Conservation (phyloP, 2,888 invertebrate species). For the Leptogaster cylindrica region DNA sequence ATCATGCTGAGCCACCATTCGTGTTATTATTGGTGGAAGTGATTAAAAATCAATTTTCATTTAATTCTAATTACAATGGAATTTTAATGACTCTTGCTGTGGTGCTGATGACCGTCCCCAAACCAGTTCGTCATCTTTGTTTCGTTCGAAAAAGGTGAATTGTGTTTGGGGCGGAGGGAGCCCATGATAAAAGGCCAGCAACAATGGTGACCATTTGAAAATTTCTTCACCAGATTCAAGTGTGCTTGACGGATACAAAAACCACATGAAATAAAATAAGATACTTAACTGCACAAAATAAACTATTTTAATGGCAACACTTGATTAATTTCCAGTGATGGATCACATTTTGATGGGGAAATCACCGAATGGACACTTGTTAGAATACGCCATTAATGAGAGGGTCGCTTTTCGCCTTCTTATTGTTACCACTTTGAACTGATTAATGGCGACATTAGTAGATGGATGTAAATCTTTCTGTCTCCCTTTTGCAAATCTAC, state of each 20-base stretch:
- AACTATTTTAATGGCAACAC: conserved; percentile 15
- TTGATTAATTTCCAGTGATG: conserved; percentile 26
- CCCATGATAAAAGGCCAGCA: conserved; percentile 4
- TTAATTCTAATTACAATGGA: conserved; percentile 37
- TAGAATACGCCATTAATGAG: background rate
- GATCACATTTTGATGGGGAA: conserved; percentile 9
- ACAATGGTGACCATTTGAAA: background rate
- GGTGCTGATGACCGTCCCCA: conserved; percentile 7
- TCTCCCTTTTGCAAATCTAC: too few species aligned
- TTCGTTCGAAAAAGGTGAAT: conserved; percentile 6
- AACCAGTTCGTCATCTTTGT: conserved; percentile 13
- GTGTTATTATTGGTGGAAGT: conserved; percentile 29
- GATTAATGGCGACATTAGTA: too few species aligned
- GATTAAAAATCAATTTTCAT: conserved; percentile 40
- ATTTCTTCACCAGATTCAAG: background rate
- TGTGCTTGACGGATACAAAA: background rate
- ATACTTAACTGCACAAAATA: conserved; percentile 1
- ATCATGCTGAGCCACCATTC: conserved; percentile 5
- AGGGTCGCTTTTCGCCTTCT: background rate
- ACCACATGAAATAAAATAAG: background rate
- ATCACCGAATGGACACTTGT: too few species aligned
- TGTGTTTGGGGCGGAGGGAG: background rate
- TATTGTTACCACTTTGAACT: too few species aligned
- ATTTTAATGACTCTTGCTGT: conserved; percentile 17
- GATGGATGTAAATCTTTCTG: too few species aligned